A percentile compares a stretch with the other conserved stretches of the same genome.
Evolutionary conservation across 1,140 invertebrate species (phyloP).

Genomic region (Drosophila tristis): DNA sequence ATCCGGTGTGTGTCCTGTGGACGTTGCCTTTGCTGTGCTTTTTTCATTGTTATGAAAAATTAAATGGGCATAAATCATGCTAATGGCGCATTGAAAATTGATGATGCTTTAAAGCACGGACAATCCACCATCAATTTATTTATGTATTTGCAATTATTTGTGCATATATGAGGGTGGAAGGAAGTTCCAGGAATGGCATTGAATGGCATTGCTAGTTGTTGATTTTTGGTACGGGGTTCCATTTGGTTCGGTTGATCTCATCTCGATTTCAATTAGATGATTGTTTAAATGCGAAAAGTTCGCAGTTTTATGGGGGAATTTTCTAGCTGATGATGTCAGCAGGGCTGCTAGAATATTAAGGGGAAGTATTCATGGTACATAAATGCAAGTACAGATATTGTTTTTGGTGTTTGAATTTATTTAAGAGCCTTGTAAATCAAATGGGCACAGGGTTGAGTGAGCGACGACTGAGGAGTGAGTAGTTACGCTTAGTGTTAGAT

Average conservation of each 20-base stretch:
- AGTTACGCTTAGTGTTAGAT: too few species aligned
- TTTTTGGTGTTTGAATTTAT: too few species aligned
- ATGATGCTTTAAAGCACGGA: conserved; percentile 76
- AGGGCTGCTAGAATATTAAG: conserved; percentile 1
- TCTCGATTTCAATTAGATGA: conserved; percentile 75
- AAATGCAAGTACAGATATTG: too few species aligned
- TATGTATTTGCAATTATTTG: conserved; percentile 70
- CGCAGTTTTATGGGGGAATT: conserved; percentile 23
- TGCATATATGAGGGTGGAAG: conserved; percentile 20
- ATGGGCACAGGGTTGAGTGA: too few species aligned
- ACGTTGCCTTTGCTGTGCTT: conserved; percentile 38
- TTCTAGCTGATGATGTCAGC: conserved; percentile 44
- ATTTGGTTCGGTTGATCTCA: conserved; percentile 41
- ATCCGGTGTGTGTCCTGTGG: conserved; percentile 31
- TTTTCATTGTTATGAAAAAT: conserved; percentile 81
- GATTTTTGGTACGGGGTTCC: conserved; percentile 1
- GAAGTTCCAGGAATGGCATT: conserved; percentile 30
- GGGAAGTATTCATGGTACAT: background rate
- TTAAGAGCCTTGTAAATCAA: too few species aligned
- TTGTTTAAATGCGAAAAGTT: conserved; percentile 47
- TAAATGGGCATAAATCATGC: conserved; percentile 83
- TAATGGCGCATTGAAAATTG: conserved; percentile 83
- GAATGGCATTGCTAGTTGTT: conserved; percentile 23
- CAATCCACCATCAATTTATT: conserved; percentile 58
- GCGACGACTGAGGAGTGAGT: rapidly evolving